Conservation (phyloP, 1,140 invertebrate species). For the Pygmarrhopalites habei region DNA sequence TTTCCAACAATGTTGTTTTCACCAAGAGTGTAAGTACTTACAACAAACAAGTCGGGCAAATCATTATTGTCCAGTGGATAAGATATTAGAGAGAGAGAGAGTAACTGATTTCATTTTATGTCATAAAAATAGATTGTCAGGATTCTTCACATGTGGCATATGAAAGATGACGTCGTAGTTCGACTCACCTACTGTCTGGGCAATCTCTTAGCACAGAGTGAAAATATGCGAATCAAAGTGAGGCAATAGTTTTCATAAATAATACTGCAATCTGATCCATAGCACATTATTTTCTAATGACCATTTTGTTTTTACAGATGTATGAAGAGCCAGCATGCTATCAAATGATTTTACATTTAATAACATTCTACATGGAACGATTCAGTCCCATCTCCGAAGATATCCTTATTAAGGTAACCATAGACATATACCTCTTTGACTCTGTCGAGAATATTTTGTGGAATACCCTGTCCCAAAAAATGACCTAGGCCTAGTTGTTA, state of each 20-base stretch:
- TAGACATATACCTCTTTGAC: neutral
- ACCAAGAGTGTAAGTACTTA: conserved; percentile 42
- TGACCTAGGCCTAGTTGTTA: no score
- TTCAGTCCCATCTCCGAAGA: conserved; percentile 50
- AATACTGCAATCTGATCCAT: conserved; percentile 11
- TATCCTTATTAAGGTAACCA: conserved; percentile 58
- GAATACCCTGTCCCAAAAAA: no score
- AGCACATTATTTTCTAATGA: no score
- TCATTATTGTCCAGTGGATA: no score
- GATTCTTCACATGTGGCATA: conserved; percentile 53
- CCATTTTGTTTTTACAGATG: conserved; percentile 44
- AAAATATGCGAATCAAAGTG: conserved; percentile 56
- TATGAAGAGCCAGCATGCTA: conserved; percentile 53
- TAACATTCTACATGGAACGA: conserved; percentile 54
- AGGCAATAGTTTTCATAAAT: neutral
- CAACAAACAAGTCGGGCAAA: no score
- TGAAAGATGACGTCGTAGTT: conserved; percentile 59
- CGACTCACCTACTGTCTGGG: conserved; percentile 67
- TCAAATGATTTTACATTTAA: conserved; percentile 50
- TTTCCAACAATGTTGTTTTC: conserved; percentile 51
- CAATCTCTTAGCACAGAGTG: conserved; percentile 64
- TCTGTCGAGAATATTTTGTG: no score
- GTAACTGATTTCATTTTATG: no score
- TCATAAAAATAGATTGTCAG: conserved; percentile 50
- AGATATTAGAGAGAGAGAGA: no score